Evolutionary conservation across 2,888 invertebrate species (phyloP).

Genomic region (Clanis bilineata): DNA sequence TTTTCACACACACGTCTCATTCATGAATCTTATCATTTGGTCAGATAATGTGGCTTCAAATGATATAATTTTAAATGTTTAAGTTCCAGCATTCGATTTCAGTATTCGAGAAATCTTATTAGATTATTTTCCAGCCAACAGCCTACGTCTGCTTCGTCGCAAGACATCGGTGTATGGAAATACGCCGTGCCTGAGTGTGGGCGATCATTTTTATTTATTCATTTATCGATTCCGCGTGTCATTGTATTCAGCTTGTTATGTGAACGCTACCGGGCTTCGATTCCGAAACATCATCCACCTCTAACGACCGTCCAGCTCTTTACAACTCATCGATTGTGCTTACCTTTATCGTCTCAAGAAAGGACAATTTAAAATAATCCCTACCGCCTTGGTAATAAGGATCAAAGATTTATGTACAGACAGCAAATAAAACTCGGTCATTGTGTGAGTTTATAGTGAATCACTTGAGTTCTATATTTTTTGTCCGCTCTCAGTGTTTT

Average conservation of each 20-base stretch:
- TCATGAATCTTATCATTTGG: too few species aligned
- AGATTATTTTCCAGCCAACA: neutral
- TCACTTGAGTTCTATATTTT: constrained; percentile 55
- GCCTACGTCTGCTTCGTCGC: neutral
- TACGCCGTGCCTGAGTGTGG: constrained; percentile 50
- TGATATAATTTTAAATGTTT: too few species aligned
- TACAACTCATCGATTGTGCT: constrained; percentile 48
- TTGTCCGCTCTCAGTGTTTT: constrained; percentile 42
- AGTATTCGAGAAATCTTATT: too few species aligned
- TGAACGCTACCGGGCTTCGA: constrained; percentile 69
- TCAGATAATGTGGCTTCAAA: too few species aligned
- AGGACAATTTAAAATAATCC: neutral
- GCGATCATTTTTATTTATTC: constrained; percentile 59
- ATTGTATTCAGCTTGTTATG: constrained; percentile 64
- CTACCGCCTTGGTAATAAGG: neutral
- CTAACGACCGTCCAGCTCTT: constrained; percentile 51
- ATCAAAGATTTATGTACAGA: neutral
- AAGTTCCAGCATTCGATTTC: too few species aligned
- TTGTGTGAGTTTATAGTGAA: constrained; percentile 56
- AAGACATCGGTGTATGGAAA: constrained; percentile 35
- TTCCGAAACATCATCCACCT: constrained; percentile 38
- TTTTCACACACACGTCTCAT: too few species aligned
- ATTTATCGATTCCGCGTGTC: constrained; percentile 63
- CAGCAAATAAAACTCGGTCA: neutral
- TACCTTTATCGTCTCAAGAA: constrained; percentile 13